Conservation (phyloP, 2,113 vertebrate genomes). For the Myotis brandtii region DNA sequence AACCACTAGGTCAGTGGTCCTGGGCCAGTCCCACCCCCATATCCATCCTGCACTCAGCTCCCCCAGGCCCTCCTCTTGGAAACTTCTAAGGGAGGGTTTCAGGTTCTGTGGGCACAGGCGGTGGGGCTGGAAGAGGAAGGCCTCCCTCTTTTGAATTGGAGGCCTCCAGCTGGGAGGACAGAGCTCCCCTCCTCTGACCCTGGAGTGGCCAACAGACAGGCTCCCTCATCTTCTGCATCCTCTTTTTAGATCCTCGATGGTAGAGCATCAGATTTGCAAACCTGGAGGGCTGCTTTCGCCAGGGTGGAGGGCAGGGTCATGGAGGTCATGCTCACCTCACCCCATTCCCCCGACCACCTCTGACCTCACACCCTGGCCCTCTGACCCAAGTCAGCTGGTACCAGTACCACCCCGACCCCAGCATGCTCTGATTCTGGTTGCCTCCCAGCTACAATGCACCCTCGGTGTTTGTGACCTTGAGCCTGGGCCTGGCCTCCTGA, state of each 20-base stretch:
- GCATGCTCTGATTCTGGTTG: background rate
- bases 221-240: conserved; percentile 89
- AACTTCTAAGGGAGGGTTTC: background rate
- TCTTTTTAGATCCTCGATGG: conserved; percentile 87
- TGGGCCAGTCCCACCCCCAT: background rate
- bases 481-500: too few species aligned
- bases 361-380: too few species aligned
- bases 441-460: too few species aligned
- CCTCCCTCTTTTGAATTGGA: background rate
- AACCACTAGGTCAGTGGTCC: background rate
- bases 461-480: background rate
- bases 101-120: too few species aligned
- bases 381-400: rapidly evolving
- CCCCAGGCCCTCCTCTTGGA: background rate
- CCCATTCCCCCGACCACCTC: too few species aligned
- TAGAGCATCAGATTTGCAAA: conserved; percentile 89
- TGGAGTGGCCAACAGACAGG: too few species aligned
- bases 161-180: background rate
- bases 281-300: conserved; percentile 91
- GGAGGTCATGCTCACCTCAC: background rate
- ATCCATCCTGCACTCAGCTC: background rate
- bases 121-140: background rate
- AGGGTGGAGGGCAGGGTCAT: background rate
- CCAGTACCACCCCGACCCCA: background rate
- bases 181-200: background rate